Evolutionary conservation across 2,888 invertebrate species (phyloP), one percentile per base, ranked within the genome.

Genomic region (Sarcophaga carnaria): DNA sequence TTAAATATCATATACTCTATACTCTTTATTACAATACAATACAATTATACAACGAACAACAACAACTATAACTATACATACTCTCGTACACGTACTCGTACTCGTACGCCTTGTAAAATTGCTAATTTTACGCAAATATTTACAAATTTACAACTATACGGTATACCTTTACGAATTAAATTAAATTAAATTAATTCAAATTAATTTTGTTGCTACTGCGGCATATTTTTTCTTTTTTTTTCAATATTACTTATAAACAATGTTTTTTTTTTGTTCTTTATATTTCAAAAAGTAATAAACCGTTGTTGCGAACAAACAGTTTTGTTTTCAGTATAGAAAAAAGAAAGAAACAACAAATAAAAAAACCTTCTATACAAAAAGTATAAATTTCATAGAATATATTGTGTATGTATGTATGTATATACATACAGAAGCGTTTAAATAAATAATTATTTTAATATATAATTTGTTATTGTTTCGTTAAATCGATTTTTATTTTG

Each of bases 391-490:
- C 17, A 54, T 70, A 49, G n/a, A 37, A 67, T 45, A 67, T 45
- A 54, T 67, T 45, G 8, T 45, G 10, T 17, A 60, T 54, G 49
- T 27, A 22, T 63, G 5, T 22, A 75, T 64, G 6, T 1, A 37
- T 37, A 10, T 4, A 37, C 2, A 37, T 2, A 37, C 2, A 8
- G 10, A 37, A 37, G 2, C 8, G 37, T 37, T 37, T 10, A 37
- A 37, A 37, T 10, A 37, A 37, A 37, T 37, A 37, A 37, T 37
- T 37, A 37, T 37, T 37, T 37, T 37, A 37, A 37, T 37, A 37
- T 37, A 37, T 37, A 76, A 60, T 64, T 71, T 64, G 59, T 82
- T 77, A 69, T 59, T 79, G 79, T 84, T 79, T 79, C 74, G 83
- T 74, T 70, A 49, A 60, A 27, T 60, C 0, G 69, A 20, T 69